Conservation (phyloP, 2,888 invertebrate species). For the Falcaria lacertinaria region DNA sequence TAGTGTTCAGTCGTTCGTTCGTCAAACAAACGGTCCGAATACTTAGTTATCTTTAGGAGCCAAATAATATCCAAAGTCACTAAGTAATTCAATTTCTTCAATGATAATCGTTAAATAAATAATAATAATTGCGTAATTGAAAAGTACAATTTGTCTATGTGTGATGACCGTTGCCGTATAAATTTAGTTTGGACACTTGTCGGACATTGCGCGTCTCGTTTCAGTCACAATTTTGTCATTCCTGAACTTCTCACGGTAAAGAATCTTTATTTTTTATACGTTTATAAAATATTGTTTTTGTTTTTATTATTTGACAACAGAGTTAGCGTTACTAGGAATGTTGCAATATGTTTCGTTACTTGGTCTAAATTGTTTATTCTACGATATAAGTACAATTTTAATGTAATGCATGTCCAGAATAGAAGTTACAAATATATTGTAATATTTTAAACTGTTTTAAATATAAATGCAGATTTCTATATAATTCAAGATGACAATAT, state of each 20-base stretch:
- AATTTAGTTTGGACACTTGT: slow-evolving; percentile 9
- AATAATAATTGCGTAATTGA: slow-evolving; percentile 22
- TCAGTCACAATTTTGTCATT: slow-evolving; percentile 58
- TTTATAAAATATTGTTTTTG: slow-evolving; percentile 50
- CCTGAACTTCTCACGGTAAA: slow-evolving; percentile 65
- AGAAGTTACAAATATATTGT: slow-evolving; percentile 54
- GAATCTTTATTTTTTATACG: slow-evolving; percentile 79
- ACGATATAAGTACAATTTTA: slow-evolving; percentile 73
- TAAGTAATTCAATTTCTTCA: slow-evolving; percentile 1
- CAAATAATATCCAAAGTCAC: slow-evolving; percentile 33
- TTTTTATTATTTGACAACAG: slow-evolving; percentile 13
- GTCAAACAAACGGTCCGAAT: not conserved
- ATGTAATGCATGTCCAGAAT: slow-evolving; percentile 67
- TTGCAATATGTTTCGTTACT: slow-evolving; percentile 45
- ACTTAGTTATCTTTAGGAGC: slow-evolving; percentile 17
- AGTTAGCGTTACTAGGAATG: slow-evolving; percentile 44
- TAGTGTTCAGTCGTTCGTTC: not conserved
- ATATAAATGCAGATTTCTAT: slow-evolving; percentile 64
- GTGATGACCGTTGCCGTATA: slow-evolving; percentile 1
- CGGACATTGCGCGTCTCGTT: slow-evolving; percentile 9
- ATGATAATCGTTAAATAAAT: slow-evolving; percentile 17
- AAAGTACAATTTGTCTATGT: slow-evolving; percentile 15
- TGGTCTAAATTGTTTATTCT: slow-evolving; percentile 63
- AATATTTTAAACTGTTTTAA: slow-evolving; percentile 67
- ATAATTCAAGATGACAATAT: slow-evolving; percentile 74